phyloP scores from a whole-genome alignment of 2,113 vertebrate genomes.

The Apodemus sylvaticus region DNA sequence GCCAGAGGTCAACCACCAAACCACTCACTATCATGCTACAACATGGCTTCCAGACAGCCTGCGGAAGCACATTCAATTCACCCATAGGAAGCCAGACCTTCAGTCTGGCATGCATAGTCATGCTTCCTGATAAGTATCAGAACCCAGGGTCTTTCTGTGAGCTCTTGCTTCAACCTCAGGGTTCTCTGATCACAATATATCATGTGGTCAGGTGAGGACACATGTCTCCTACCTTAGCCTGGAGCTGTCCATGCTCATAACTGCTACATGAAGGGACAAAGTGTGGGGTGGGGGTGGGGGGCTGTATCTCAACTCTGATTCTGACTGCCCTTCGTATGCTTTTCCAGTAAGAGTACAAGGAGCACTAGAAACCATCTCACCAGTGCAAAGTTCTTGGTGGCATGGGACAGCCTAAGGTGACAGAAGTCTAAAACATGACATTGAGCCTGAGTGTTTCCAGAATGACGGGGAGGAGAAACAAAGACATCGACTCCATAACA shows the following conservation, averaged over 20 bases:
- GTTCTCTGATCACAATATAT: background rate
- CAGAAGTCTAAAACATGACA: too few relatives aligned
- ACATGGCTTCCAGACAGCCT: background rate
- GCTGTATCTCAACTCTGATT: background rate
- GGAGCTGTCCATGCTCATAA: background rate
- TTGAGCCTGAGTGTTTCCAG: too few relatives aligned
- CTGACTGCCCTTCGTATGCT: background rate
- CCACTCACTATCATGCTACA: too few relatives aligned
- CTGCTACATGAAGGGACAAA: background rate
- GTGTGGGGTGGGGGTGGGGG: too few relatives aligned
- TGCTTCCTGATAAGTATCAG: background rate
- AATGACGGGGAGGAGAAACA: background rate
- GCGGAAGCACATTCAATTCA: background rate
- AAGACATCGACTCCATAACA: too few relatives aligned
- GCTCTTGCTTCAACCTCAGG: background rate
- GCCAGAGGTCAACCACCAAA: background rate
- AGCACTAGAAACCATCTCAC: background rate
- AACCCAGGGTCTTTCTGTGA: background rate
- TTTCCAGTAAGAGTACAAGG: background rate
- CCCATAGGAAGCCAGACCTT: background rate
- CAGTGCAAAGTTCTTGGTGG: background rate
- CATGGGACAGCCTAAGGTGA: background rate
- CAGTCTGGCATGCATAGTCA: background rate
- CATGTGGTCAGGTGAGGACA: background rate
- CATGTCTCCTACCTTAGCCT: background rate